These are phyloP conservation scores for Falco punctatus DNA, from an alignment of 2,113 vertebrate genomes.

Conservation along the genomic window DNA sequence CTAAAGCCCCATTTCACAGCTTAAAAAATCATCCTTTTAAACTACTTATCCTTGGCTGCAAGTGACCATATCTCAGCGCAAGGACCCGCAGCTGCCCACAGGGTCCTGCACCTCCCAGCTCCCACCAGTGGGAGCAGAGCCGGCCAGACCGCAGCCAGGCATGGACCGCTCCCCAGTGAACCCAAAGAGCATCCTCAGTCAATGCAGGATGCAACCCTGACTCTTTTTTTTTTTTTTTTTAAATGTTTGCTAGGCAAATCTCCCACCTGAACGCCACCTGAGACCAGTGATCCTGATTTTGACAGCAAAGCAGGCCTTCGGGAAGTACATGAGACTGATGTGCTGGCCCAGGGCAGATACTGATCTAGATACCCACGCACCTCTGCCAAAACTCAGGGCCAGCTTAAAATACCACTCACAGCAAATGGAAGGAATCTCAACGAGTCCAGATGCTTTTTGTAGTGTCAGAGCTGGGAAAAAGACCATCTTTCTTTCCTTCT, in stretches of 20 bases:
- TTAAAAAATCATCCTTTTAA: neutral
- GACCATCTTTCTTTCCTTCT: neutral
- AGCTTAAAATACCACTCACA: neutral
- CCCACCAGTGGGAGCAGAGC: neutral
- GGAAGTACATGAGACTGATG: neutral
- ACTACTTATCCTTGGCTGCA: neutral
- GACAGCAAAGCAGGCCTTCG: neutral
- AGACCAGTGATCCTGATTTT: neutral
- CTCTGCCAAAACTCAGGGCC: neutral
- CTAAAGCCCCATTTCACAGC: neutral
- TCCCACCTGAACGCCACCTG: neutral
- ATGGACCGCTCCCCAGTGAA: neutral
- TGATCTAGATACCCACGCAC: neutral
- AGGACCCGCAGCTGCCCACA: neutral
- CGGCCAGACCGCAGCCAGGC: neutral
- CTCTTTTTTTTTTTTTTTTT: no score
- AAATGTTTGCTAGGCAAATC: neutral
- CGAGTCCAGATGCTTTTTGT: neutral
- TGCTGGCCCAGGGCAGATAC: neutral
- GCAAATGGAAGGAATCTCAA: constrained; percentile 12
- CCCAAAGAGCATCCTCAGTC: neutral
- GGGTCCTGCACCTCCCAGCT: neutral
- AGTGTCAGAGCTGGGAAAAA: neutral
- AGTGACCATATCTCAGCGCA: neutral
- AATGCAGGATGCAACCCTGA: neutral